Evolutionary conservation across 2,797 vertebrate species (phyloP).

Genomic region (Cyclura pinguis): DNA sequence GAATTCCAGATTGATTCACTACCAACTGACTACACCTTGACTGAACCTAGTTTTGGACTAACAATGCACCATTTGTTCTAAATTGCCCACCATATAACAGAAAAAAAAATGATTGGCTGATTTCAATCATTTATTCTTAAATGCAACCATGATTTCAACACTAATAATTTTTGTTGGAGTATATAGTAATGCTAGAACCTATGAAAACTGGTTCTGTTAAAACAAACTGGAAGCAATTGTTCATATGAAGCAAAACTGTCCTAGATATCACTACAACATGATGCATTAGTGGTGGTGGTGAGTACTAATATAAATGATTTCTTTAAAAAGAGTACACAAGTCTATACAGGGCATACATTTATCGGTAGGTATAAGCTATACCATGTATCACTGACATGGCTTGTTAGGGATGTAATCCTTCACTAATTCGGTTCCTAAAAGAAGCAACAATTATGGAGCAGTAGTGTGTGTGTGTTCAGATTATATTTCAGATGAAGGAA

Average conservation of each 20-base stretch:
- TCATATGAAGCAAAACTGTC: background rate
- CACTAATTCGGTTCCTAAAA: too few relatives aligned
- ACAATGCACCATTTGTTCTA: background rate
- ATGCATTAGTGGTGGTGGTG: background rate
- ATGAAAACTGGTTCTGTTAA: background rate
- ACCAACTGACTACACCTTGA: background rate
- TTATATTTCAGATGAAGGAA: too few relatives aligned
- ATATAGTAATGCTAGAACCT: background rate
- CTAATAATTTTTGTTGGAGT: background rate
- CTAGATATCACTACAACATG: background rate
- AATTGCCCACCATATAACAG: background rate
- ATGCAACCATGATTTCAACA: background rate
- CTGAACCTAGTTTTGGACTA: background rate
- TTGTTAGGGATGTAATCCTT: too few relatives aligned
- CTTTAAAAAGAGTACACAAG: background rate
- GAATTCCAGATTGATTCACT: background rate
- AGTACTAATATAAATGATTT: background rate
- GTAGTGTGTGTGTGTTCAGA: too few relatives aligned
- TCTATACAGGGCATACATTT: background rate
- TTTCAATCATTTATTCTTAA: background rate
- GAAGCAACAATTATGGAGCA: too few relatives aligned
- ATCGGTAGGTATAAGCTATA: background rate
- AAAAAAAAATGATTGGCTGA: background rate
- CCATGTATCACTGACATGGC: background rate
- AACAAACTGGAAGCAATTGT: background rate